A percentile compares a stretch with the other conserved stretches of the same genome.
Conservation (phyloP, 2,888 invertebrate genomes). For the Hirtodrosophila duncani region DNA sequence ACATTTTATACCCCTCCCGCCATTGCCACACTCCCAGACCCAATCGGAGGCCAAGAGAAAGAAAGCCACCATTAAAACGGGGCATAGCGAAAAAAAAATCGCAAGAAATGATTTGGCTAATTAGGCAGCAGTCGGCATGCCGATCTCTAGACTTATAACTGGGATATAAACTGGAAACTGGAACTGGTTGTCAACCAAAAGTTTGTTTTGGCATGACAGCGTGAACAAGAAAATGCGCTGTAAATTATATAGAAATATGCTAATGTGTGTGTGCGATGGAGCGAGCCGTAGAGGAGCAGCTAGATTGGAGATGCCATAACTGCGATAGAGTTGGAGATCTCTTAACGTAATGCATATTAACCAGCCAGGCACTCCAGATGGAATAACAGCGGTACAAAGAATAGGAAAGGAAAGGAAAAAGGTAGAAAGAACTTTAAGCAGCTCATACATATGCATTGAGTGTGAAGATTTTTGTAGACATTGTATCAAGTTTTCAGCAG, state of each 20-base stretch:
- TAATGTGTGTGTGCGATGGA: constrained; percentile 37
- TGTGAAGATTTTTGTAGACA: constrained; percentile 29
- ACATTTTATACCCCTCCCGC: neutral
- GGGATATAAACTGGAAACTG: constrained; percentile 30
- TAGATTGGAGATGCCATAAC: constrained; percentile 46
- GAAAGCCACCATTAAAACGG: constrained; percentile 68
- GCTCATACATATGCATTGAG: constrained; percentile 52
- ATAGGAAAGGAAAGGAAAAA: no score
- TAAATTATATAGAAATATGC: constrained; percentile 64
- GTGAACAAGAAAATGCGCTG: constrained; percentile 42
- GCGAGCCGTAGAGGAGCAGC: neutral
- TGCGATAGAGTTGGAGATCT: constrained; percentile 52
- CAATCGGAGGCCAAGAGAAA: constrained; percentile 34
- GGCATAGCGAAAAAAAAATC: constrained; percentile 18
- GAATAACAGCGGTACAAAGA: no score
- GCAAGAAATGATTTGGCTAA: constrained; percentile 60
- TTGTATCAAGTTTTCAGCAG: constrained; percentile 28
- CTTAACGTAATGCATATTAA: constrained; percentile 48
- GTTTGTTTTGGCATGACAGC: constrained; percentile 38
- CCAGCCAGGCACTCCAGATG: constrained; percentile 15
- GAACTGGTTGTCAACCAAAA: constrained; percentile 42
- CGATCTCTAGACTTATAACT: constrained; percentile 28
- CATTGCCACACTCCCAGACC: neutral
- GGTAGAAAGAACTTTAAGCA: no score
- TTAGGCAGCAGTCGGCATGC: constrained; percentile 46